phyloP scores from a whole-genome alignment of 2,888 invertebrate species.

The Plebejus argus region DNA sequence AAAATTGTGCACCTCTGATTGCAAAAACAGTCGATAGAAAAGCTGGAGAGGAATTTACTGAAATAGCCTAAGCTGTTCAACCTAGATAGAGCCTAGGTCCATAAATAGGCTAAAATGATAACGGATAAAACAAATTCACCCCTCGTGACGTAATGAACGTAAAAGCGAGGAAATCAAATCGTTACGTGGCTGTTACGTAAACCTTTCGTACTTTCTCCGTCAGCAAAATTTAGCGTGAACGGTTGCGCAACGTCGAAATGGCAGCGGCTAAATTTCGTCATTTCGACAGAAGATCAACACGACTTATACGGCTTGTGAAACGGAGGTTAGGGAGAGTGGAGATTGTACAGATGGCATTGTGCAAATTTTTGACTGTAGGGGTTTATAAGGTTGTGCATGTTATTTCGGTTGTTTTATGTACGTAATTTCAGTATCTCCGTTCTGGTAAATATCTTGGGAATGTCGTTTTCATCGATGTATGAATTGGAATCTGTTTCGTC shows the following conservation, averaged over 20 bases:
- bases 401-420: neutral
- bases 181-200: conserved; percentile 76
- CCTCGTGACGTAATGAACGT: conserved; percentile 71
- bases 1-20: no score
- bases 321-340: conserved; percentile 35
- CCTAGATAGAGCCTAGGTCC: neutral
- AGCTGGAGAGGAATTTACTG: no score
- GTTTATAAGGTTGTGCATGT: neutral
- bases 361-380: conserved; percentile 1
- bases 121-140: conserved; percentile 36
- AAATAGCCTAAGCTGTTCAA: neutral
- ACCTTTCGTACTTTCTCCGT: conserved; percentile 81
- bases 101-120: neutral
- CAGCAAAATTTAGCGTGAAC: conserved; percentile 79
- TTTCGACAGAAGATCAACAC: conserved; percentile 69
- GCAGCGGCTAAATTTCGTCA: conserved; percentile 79
- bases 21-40: no score
- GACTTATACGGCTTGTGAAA: conserved; percentile 65
- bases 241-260: conserved; percentile 74
- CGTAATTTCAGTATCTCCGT: neutral
- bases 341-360: conserved; percentile 23
- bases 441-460: neutral
- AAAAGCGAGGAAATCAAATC: conserved; percentile 79
- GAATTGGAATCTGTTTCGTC: no score
- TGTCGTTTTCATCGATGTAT: no score